These are phyloP conservation scores for Diabrotica balteata DNA, from an alignment of 2,888 invertebrate species.

Conservation along the genomic window DNA sequence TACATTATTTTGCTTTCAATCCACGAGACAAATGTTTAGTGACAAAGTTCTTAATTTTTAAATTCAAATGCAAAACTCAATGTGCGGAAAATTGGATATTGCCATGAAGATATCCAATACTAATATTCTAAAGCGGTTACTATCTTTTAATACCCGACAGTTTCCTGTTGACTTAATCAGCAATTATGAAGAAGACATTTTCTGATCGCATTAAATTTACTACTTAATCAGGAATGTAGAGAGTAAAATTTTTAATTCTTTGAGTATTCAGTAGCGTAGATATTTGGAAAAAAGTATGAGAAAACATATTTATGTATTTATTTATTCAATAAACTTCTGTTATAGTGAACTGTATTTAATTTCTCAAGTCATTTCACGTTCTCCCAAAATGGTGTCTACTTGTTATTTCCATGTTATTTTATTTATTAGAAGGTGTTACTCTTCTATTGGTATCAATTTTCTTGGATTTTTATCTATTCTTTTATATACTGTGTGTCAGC, in stretches of 20 bases:
- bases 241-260: neutral
- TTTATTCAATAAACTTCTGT: too few relatives aligned
- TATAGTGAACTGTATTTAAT: too few relatives aligned
- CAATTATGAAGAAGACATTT: constrained; percentile 6
- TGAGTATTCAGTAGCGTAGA: too few relatives aligned
- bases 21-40: neutral
- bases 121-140: constrained; percentile 3
- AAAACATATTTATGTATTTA: too few relatives aligned
- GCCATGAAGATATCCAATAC: constrained; percentile 12
- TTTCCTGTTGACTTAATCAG: constrained; percentile 17
- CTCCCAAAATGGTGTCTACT: too few relatives aligned
- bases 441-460: too few relatives aligned
- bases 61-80: constrained; percentile 6
- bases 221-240: neutral
- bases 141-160: neutral
- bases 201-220: constrained; percentile 8
- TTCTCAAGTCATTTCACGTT: too few relatives aligned
- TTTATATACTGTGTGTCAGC: too few relatives aligned
- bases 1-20: neutral
- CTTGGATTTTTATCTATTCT: too few relatives aligned
- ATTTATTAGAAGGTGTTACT: too few relatives aligned
- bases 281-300: too few relatives aligned
- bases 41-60: neutral
- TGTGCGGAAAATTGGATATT: constrained; percentile 10
- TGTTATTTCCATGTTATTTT: too few relatives aligned